Percentiles rank a stretch among this genome's conserved stretches.
phyloP scores from a whole-genome alignment of 2,113 vertebrate genomes.

The Stomatorhinus ivindoensis region DNA sequence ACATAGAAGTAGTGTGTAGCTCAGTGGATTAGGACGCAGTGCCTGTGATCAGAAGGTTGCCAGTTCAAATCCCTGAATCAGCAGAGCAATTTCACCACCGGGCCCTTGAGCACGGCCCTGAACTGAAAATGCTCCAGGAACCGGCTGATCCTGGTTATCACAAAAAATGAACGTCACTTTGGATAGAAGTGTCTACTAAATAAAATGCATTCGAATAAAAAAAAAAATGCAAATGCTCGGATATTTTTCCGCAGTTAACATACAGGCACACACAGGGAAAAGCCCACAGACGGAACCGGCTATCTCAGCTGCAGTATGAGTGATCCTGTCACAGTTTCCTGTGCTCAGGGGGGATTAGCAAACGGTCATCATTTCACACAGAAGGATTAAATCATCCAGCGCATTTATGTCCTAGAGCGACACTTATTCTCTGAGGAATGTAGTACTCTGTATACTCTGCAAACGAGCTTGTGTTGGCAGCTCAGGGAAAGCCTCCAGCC shows the following conservation, averaged over 20 bases:
- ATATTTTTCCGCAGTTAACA: neutral
- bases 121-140: neutral
- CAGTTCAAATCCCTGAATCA: neutral
- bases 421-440: neutral
- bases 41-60: neutral
- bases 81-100: neutral
- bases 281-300: neutral
- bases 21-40: neutral
- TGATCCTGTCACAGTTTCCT: neutral
- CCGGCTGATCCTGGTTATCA: neutral
- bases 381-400: neutral
- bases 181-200: neutral
- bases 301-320: neutral
- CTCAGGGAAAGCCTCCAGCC: neutral
- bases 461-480: neutral
- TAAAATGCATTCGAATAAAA: neutral
- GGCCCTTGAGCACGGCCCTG: neutral
- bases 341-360: neutral
- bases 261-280: neutral
- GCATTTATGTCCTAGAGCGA: neutral
- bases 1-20: neutral
- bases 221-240: neutral
- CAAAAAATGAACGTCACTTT: neutral
- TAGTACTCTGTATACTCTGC: neutral
- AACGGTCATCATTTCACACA: neutral